Base-by-base conservation (phyloP, 2,113 vertebrate genomes). In the Sebastes schlegelii region DNA sequence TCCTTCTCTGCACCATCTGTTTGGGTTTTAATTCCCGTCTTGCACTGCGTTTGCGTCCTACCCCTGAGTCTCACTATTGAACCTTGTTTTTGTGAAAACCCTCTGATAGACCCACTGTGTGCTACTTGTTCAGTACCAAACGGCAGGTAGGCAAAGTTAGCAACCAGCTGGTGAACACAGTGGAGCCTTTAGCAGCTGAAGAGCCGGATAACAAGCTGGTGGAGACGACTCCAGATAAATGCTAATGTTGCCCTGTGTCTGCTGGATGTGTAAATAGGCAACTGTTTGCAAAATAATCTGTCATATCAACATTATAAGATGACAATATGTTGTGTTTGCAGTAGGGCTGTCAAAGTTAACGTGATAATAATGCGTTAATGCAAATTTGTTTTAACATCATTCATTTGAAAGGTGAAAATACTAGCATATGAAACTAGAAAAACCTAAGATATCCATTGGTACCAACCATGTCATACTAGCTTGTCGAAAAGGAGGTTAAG, bases 1-100 rank as follows among this genome's bases (percentile, higher is more conserved):
- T 40, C 23, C 7, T 17, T 16, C 26, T 60, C 34, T 74, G 43
- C 48, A 66, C 51, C 65, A 45, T 61, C 46, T 85, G 70, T 63
- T 26, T 40, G 6, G 67, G 42, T 65, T 79, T 65, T 21, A 14
- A 46, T 75, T 74, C 1, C 17, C 7, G 26, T 46, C 65, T n/a
- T 54, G 5, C 0, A 0, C 8, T 8, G 26, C 3, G 6, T 61
- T 23, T 61, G 46, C 2, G 57, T 58, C 21, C 57, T 13, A 12
- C 49, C 26, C 2, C 26, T 40, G 26, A n/a, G 1, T 14, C 11
- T 60, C 23, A 60, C 2, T 26, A 26, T 26, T 26, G 2, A 26
- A 26, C 26, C 26, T 26, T 26, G 26, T 26, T 26, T 26, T 26
- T 26, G 26, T 26, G 26, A 26, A 26, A 26, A 26, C 26, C 26